Evolutionary conservation across 2,888 invertebrate species (phyloP), one percentile per base, ranked within the genome.

Genomic region (Agriotes lineatus): DNA sequence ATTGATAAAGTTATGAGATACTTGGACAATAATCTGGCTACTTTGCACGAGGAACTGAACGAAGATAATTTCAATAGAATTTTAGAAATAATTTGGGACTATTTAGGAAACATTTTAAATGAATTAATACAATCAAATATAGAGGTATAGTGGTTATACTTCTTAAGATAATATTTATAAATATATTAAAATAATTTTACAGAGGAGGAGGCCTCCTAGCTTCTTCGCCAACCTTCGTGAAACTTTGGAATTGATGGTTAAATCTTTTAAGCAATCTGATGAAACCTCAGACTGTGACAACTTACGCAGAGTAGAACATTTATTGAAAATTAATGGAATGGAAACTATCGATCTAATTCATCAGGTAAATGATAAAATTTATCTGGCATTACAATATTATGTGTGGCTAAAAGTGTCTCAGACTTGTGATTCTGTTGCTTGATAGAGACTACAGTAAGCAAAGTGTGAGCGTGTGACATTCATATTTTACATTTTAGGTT

Each of bases 151-250:
- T n/a, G n/a, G 12, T 12, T 42, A 25, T 25, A 25, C 25, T 5
- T 45, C 2, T n/a, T n/a, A n/a, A n/a, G n/a, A n/a, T n/a, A n/a
- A n/a, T n/a, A n/a, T n/a, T n/a, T n/a, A n/a, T n/a, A n/a, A n/a
- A n/a, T n/a, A n/a, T n/a, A n/a, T n/a, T n/a, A n/a, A n/a, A n/a
- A n/a, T n/a, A n/a, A n/a, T 69, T 71, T 71, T 62, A 71, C 86
- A 94, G 92, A 95, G 95, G 90, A 90, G 95, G 75, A 90, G 96
- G 68, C 95, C 96, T 1, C 93, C 95, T 12, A 89, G 93, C n/a
- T 97, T 96, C 84, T 98, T 96, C 83, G 91, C 93, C 67, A 95
- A 97, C 80, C 89, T 99, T 66, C 92, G 93, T 77, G 92, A 94
- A 76, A 95, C 97, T 37, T 86, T 97, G 44, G 90, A 91, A 75